Percentiles rank a stretch among this genome's conserved stretches.
Conservation (phyloP, 2,797 vertebrate species). For the Hyperoplus immaculatus region DNA sequence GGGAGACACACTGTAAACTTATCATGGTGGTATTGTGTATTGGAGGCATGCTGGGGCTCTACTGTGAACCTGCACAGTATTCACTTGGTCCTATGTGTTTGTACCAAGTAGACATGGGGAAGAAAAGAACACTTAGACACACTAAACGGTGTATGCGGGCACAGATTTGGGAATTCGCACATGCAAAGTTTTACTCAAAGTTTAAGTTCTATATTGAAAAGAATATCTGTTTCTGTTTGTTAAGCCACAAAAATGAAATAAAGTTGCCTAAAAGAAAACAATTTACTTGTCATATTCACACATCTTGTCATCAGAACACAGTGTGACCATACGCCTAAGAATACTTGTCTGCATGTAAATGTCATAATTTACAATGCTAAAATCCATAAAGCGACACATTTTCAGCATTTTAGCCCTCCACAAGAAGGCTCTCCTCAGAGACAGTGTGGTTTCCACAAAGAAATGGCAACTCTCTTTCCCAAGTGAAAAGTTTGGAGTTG, state of each 20-base stretch:
- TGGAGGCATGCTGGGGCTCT: conserved; percentile 38
- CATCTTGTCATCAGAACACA: conserved; percentile 4
- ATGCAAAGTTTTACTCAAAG: conserved; percentile 7
- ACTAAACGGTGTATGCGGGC: not conserved
- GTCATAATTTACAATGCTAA: conserved; percentile 32
- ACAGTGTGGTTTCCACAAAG: conserved; percentile 30
- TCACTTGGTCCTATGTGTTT: conserved; percentile 38
- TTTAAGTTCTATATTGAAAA: not conserved
- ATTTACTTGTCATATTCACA: conserved; percentile 8
- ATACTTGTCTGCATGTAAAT: conserved; percentile 24
- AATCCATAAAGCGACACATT: conserved; percentile 36
- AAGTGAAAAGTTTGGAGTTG: conserved; percentile 12
- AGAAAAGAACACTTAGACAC: conserved; percentile 18
- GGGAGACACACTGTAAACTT: conserved; percentile 62
- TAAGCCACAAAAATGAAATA: not conserved
- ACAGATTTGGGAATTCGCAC: conserved; percentile 9
- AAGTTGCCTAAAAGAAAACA: not conserved
- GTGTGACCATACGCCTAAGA: conserved; percentile 12
- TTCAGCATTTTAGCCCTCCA: conserved; percentile 33
- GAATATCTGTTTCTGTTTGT: not conserved
- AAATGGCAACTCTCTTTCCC: conserved; percentile 43
- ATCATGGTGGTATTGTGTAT: conserved; percentile 66
- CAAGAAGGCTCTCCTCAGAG: conserved; percentile 24
- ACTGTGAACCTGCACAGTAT: conserved; percentile 41
- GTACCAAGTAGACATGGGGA: conserved; percentile 13